These are phyloP conservation scores for Perdix hodgsoniae DNA, from an alignment of 2,797 vertebrate species.

Conservation along the genomic window DNA sequence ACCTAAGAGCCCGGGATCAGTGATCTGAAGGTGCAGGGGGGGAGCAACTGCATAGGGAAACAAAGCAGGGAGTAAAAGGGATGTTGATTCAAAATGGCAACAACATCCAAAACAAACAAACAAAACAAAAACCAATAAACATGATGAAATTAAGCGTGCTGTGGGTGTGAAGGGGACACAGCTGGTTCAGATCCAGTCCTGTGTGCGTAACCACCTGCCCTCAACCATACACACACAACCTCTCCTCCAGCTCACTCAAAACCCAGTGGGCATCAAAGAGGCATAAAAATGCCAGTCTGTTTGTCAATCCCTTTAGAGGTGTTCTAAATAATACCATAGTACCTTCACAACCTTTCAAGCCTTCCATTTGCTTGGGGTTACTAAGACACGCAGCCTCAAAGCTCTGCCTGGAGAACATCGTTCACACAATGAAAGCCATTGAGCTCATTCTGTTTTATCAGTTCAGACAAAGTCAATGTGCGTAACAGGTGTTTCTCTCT, in stretches of 20 bases:
- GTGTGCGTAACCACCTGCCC: background rate
- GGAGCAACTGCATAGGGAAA: constrained; percentile 68
- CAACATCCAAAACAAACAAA: too few species aligned
- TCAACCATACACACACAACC: rapidly evolving
- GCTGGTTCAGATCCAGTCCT: background rate
- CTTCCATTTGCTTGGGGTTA: background rate
- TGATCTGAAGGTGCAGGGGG: constrained; percentile 75
- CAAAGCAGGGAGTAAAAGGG: background rate
- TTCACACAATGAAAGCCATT: background rate
- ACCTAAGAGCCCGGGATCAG: constrained; percentile 80
- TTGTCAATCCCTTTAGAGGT: background rate
- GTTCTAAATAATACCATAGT: background rate
- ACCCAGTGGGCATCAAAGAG: rapidly evolving
- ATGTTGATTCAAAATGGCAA: background rate
- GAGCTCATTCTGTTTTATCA: background rate
- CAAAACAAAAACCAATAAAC: rapidly evolving
- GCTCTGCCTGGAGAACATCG: background rate
- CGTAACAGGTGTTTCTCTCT: background rate
- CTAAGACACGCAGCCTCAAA: background rate
- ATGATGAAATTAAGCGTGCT: rapidly evolving
- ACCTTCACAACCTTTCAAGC: background rate
- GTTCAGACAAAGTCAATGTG: background rate
- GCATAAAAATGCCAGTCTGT: background rate
- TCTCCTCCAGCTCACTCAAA: background rate
- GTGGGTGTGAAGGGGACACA: background rate